These are phyloP conservation scores for Syngnathoides biaculeatus DNA, from an alignment of 2,113 vertebrate species.

Conservation along the genomic window DNA sequence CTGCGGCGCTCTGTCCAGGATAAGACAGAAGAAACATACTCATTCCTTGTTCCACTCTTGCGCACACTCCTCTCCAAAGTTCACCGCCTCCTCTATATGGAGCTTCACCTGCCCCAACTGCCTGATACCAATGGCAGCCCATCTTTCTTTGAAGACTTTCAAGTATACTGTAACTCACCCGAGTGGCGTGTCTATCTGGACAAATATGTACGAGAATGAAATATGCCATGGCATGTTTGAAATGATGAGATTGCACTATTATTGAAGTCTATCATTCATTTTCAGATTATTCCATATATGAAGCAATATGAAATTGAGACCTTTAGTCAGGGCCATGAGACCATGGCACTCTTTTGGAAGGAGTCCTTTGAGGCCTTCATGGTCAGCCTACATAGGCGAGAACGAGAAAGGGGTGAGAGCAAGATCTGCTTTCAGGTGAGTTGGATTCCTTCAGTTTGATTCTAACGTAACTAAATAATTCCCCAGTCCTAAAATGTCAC, in stretches of 20 bases:
- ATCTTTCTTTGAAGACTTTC: slow-evolving; percentile 97
- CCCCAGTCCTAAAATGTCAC: background rate
- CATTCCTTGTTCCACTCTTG: slow-evolving; percentile 89
- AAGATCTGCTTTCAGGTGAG: slow-evolving; percentile 96
- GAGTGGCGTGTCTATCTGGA: slow-evolving; percentile 97
- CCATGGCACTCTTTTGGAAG: slow-evolving; percentile 92
- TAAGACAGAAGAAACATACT: slow-evolving; percentile 87
- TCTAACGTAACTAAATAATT: background rate
- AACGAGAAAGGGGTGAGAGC: slow-evolving; percentile 91
- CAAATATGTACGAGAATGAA: slow-evolving; percentile 82
- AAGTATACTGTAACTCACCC: slow-evolving; percentile 85
- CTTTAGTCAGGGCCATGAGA: slow-evolving; percentile 85
- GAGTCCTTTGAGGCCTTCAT: slow-evolving; percentile 92
- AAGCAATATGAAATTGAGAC: slow-evolving; percentile 93
- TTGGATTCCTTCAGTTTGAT: background rate
- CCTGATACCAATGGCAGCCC: slow-evolving; percentile 90
- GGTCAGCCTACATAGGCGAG: slow-evolving; percentile 88
- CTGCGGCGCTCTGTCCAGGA: slow-evolving; percentile 83
- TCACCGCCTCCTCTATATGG: slow-evolving; percentile 93
- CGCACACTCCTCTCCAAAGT: slow-evolving; percentile 92
- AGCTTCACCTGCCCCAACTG: slow-evolving; percentile 89
- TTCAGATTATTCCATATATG: slow-evolving; percentile 95
- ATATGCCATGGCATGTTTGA: background rate
- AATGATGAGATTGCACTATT: background rate
- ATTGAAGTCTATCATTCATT: background rate